Evolutionary conservation across 1,140 invertebrate genomes (phyloP), one percentile per base, ranked within the genome.

Genomic region (Drosophila fuyamai): DNA sequence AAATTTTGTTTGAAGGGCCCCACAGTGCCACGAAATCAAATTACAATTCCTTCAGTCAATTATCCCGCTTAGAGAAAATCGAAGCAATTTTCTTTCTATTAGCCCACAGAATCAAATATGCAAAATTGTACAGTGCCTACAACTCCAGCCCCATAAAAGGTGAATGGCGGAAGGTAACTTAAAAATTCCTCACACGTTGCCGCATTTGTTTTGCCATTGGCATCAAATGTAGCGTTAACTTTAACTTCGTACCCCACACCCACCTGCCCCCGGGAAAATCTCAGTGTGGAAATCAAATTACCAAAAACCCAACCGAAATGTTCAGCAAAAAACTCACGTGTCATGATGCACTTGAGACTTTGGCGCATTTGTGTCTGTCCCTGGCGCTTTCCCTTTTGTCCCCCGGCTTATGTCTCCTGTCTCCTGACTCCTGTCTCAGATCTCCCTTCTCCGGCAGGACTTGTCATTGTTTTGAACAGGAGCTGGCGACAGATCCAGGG

Each of bases 321-420:
- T 36, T 58, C 50, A 61, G 36, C 41, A 72, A 70, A 65, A 82
- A 61, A 76, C 71, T 65, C 84, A 88, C 83, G 84, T 88, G 83
- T 88, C 83, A 83, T 70, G 79, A 66, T 88, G 84, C 83, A 88
- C 83, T 88, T 88, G 84, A 88, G 84, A 89, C 84, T 88, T 57
- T 67, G 71, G 76, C 71, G 76, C 78, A 78, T 80, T 81, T 75
- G 67, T 62, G 67, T 62, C 55, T 68, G 41, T 51, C 46, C 14
- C 16, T 27, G 9, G 9, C 10, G 4, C 13, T 23, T 50, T 46
- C 27, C 35, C 40, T 27, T 60, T 46, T n/a, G 40, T 47, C 58
- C 36, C 61, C 65, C 46, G 54, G 60, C 76, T 47, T 38, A 27
- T 48, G 53, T 41, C 35, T 58, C 59, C 58, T 44, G 59, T 44